Conservation (phyloP, 23 tunicate genomes). For the Botrylloides violaceus region DNA sequence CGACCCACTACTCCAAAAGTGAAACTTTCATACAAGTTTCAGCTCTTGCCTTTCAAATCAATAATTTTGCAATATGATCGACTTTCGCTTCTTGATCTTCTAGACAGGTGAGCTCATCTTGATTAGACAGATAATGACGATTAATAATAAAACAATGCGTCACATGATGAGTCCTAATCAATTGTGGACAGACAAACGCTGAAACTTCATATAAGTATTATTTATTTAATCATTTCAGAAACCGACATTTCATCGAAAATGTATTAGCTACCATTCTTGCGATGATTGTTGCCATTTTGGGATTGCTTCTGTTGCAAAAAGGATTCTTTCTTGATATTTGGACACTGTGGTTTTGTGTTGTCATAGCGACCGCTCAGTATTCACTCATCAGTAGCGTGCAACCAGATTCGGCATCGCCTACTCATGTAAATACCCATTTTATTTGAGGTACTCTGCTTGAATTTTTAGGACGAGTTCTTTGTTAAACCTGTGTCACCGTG, state of each 20-base stretch:
- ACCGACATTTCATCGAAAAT: conserved; percentile 21
- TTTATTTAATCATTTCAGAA: background rate
- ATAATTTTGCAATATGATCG: conserved; percentile 64
- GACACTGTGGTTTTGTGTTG: conserved; percentile 74
- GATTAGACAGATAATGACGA: too few species aligned
- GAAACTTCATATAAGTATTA: too few species aligned
- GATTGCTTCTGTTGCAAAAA: conserved; percentile 27
- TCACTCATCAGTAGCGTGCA: conserved; percentile 75
- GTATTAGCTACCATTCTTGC: conserved; percentile 33
- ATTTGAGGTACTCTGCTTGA: too few species aligned
- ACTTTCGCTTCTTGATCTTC: conserved; percentile 60
- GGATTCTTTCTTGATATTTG: conserved; percentile 51
- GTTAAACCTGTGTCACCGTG: too few species aligned
- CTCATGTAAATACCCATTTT: conserved; percentile 43
- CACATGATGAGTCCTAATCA: too few species aligned
- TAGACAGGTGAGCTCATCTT: conserved; percentile 78
- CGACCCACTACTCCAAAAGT: conserved; percentile 49
- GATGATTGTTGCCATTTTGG: conserved; percentile 29
- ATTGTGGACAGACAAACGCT: too few species aligned
- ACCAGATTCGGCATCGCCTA: conserved; percentile 85
- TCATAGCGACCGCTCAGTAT: conserved; percentile 76
- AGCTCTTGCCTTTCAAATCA: conserved; percentile 40
- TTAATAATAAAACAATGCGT: too few species aligned
- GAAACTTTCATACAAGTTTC: conserved; percentile 54
- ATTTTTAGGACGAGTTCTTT: too few species aligned